A percentile compares a stretch with the other conserved stretches of the same genome.
These are phyloP conservation scores for Eupsilia transversa DNA, from an alignment of 2,888 invertebrate genomes.

Conservation along the genomic window DNA sequence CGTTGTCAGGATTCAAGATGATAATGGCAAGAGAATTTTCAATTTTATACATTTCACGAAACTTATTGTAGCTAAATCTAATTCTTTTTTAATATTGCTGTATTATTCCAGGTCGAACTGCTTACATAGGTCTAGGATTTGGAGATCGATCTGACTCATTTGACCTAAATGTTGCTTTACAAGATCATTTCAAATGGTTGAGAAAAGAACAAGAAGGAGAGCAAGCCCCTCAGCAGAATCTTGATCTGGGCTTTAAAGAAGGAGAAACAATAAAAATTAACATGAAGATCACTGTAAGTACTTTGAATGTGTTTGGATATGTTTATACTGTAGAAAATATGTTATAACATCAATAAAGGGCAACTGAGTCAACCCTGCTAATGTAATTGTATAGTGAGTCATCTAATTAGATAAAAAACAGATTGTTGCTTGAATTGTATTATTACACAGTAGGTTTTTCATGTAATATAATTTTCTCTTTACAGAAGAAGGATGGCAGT, in stretches of 20 bases:
- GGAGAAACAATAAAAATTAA: conserved; percentile 99
- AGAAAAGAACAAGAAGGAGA: conserved; percentile 95
- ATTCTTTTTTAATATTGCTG: conserved; percentile 1
- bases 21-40: conserved; percentile 92
- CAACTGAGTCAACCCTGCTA: conserved; percentile 40
- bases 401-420: conserved; percentile 48
- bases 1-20: conserved; percentile 98
- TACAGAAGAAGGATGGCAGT: conserved; percentile 96
- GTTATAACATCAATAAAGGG: conserved; percentile 33
- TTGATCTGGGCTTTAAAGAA: conserved; percentile 99
- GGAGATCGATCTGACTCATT: conserved; percentile 99
- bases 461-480: conserved; percentile 57
- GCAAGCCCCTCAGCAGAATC: conserved; percentile 93
- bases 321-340: conserved; percentile 26
- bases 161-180: conserved; percentile 99
- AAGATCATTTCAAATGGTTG: conserved; percentile 99
- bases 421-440: conserved; percentile 22
- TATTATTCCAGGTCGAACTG: conserved; percentile 92
- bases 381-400: conserved; percentile 48
- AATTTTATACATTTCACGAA: conserved; percentile 16
- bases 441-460: conserved; percentile 9
- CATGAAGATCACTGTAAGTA: conserved; percentile 97
- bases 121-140: conserved; percentile 99
- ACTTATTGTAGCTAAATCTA: not conserved
- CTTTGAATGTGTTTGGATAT: conserved; percentile 1